phyloP scores from a whole-genome alignment of 2,113 vertebrate species.

The Ptilorrhoa leucosticta region DNA sequence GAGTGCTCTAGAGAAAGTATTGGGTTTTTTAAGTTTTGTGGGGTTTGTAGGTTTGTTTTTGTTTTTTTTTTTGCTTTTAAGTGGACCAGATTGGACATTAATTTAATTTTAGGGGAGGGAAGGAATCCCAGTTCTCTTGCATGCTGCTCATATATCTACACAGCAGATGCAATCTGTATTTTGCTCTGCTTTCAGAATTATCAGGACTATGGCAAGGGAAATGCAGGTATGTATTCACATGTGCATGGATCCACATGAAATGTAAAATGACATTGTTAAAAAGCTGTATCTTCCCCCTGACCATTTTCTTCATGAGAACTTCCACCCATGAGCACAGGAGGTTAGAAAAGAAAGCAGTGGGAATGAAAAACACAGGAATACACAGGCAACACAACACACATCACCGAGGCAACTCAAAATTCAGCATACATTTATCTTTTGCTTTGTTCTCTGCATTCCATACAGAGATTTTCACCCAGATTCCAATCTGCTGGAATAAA shows the following conservation, averaged over 20 bases:
- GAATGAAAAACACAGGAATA: background rate
- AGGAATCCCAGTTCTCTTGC: background rate
- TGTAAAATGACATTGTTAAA: background rate
- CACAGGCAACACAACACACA: background rate
- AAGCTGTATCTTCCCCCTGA: background rate
- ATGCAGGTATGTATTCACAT: rapidly evolving
- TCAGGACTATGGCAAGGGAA: background rate
- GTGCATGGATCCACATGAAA: background rate
- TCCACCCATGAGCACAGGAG: background rate
- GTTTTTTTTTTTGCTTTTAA: background rate
- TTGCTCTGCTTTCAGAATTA: background rate
- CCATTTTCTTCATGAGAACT: background rate
- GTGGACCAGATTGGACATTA: background rate
- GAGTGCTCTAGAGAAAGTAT: background rate
- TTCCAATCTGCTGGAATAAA: background rate
- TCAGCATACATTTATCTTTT: background rate
- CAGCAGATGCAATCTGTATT: background rate
- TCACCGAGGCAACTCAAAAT: background rate
- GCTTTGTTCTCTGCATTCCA: background rate
- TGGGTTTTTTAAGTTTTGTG: background rate
- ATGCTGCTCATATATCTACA: background rate
- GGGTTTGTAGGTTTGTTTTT: background rate
- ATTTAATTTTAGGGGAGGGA: background rate
- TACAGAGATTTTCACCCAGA: background rate
- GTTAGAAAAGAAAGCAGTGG: background rate